phyloP scores from a whole-genome alignment of 2,113 vertebrate genomes.

The Pelvicachromis taeniatus region DNA sequence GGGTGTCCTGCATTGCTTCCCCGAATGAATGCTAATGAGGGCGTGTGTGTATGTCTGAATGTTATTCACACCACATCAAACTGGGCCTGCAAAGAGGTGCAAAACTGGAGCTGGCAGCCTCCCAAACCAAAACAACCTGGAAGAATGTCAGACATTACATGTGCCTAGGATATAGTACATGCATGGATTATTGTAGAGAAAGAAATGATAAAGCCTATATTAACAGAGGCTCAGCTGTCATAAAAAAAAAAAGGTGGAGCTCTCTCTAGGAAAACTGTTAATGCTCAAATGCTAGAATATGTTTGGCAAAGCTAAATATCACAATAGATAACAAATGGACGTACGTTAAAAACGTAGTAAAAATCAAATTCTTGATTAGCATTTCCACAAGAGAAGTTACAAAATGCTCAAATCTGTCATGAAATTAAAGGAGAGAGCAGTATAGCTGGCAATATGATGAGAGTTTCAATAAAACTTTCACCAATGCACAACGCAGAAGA shows the following conservation, averaged over 20 bases:
- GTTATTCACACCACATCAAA: slow-evolving; percentile 80
- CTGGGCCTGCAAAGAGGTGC: slow-evolving; percentile 75
- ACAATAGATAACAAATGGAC: background rate
- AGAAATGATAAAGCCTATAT: slow-evolving; percentile 26
- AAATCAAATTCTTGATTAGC: background rate
- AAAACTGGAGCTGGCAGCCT: slow-evolving; percentile 73
- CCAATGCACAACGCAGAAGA: background rate
- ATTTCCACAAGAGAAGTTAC: background rate
- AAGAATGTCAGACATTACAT: slow-evolving; percentile 76
- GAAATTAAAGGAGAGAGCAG: background rate
- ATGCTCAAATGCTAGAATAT: background rate
- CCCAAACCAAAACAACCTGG: slow-evolving; percentile 76
- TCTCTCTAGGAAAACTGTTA: background rate
- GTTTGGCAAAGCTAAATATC: background rate
- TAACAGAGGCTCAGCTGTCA: slow-evolving; percentile 20
- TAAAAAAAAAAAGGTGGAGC: slow-evolving; percentile 28
- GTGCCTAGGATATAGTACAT: slow-evolving; percentile 59
- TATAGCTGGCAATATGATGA: background rate
- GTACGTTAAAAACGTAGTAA: background rate
- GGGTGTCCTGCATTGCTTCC: slow-evolving; percentile 66
- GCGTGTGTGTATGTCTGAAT: slow-evolving; percentile 74
- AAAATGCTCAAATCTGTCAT: background rate
- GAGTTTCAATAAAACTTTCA: slow-evolving; percentile 24
- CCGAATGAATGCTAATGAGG: slow-evolving; percentile 73
- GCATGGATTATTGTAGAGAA: slow-evolving; percentile 58